Percentiles rank a stretch among this genome's conserved stretches.
phyloP scores from a whole-genome alignment of 2,113 vertebrate species.

The Gymnobelideus leadbeateri region DNA sequence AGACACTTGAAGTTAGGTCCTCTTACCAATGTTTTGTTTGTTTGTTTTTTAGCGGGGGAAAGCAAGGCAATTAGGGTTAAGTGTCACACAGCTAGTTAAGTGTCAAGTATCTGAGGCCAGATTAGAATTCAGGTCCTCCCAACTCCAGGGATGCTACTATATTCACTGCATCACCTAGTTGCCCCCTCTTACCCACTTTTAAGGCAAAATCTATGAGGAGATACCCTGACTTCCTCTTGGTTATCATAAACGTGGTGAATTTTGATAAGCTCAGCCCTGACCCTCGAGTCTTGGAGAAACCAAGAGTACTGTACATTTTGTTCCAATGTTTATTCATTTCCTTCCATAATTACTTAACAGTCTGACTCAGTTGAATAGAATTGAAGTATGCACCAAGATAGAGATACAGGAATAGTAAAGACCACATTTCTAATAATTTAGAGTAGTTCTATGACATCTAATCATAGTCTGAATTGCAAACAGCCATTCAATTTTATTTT shows the following conservation, averaged over 20 bases:
- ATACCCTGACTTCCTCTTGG: neutral
- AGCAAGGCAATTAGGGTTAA: no score
- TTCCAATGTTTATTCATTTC: conserved; percentile 8
- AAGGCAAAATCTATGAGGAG: neutral
- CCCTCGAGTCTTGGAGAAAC: neutral
- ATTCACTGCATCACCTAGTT: no score
- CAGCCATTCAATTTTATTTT: neutral
- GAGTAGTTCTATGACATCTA: neutral
- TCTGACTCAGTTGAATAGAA: neutral
- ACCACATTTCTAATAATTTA: neutral
- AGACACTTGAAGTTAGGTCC: neutral
- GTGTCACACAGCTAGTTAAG: no score
- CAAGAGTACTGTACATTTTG: neutral
- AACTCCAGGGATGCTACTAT: no score
- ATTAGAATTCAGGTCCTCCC: no score
- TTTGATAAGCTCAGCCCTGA: neutral
- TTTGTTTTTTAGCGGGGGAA: no score
- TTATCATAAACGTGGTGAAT: neutral
- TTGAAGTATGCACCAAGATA: neutral
- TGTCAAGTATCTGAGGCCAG: no score
- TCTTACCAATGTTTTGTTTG: neutral
- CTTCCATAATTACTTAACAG: neutral
- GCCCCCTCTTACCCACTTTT: neutral
- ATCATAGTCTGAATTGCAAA: neutral
- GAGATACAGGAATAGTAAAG: neutral